Evolutionary conservation across 2,888 invertebrate species (phyloP).

Genomic region (Tiliacea aurago): DNA sequence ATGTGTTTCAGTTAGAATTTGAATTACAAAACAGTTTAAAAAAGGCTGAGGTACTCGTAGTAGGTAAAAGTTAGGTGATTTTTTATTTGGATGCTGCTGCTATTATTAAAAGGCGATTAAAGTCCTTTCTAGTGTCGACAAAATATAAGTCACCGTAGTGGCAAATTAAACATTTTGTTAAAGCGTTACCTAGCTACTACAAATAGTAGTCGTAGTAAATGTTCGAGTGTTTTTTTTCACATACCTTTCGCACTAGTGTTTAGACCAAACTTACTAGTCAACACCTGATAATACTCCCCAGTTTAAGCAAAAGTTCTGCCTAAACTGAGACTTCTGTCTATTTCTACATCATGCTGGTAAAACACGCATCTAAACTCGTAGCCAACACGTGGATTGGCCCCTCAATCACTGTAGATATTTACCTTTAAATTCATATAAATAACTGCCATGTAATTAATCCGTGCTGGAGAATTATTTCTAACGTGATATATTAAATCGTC

Average conservation of each 20-base stretch:
- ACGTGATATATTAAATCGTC: slow-evolving; percentile 49
- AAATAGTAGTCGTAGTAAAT: background rate
- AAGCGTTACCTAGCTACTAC: background rate
- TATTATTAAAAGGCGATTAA: background rate
- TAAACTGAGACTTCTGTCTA: background rate
- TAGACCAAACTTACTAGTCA: background rate
- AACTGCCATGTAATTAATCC: slow-evolving; percentile 44
- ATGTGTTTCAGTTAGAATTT: too few species aligned
- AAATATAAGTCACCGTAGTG: too few species aligned
- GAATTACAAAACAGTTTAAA: too few species aligned
- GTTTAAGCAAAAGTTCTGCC: background rate
- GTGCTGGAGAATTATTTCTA: slow-evolving; percentile 30
- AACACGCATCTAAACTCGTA: background rate
- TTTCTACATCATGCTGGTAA: background rate
- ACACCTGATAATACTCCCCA: background rate
- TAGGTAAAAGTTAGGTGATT: background rate
- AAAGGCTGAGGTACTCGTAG: too few species aligned
- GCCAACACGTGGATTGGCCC: slow-evolving; percentile 18
- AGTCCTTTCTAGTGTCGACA: too few species aligned
- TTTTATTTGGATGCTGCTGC: background rate
- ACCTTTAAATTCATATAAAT: slow-evolving; percentile 49
- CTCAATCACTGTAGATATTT: slow-evolving; percentile 37
- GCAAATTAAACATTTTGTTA: background rate
- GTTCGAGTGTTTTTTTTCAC: background rate
- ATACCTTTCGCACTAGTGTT: background rate